Conservation (phyloP, 2,113 vertebrate species). For the Edolisoma coerulescens region DNA sequence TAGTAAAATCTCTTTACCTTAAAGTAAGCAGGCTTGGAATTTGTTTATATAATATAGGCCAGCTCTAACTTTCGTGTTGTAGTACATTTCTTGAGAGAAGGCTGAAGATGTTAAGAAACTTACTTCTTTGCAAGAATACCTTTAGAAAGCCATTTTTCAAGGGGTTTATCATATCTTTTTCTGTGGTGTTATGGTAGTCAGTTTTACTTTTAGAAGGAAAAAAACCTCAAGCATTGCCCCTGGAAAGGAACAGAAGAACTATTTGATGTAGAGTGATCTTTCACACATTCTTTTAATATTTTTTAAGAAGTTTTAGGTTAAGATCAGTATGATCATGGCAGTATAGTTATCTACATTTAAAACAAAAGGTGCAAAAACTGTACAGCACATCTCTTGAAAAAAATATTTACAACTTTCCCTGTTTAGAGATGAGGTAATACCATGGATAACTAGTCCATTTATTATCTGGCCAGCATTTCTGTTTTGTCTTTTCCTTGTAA, state of each 20-base stretch:
- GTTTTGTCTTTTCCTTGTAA: constrained; percentile 68
- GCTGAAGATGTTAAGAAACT: background rate
- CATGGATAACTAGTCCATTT: background rate
- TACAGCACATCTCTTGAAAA: background rate
- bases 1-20: constrained; percentile 88
- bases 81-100: background rate
- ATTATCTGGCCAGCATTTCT: constrained; percentile 56
- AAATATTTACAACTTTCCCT: background rate
- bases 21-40: constrained; percentile 78
- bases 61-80: constrained; percentile 43
- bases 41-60: constrained; percentile 47
- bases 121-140: background rate
- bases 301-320: background rate
- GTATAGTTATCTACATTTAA: background rate
- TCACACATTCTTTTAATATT: background rate
- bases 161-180: background rate
- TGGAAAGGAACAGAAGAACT: background rate
- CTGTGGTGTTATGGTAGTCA: background rate
- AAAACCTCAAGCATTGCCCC: background rate
- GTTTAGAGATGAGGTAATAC: background rate
- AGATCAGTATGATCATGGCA: background rate
- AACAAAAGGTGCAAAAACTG: background rate
- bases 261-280: background rate
- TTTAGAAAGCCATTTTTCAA: background rate
- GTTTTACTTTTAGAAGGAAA: background rate